Evolutionary conservation across 2,797 vertebrate species (phyloP).

Genomic region (Peromyscus eremicus): DNA sequence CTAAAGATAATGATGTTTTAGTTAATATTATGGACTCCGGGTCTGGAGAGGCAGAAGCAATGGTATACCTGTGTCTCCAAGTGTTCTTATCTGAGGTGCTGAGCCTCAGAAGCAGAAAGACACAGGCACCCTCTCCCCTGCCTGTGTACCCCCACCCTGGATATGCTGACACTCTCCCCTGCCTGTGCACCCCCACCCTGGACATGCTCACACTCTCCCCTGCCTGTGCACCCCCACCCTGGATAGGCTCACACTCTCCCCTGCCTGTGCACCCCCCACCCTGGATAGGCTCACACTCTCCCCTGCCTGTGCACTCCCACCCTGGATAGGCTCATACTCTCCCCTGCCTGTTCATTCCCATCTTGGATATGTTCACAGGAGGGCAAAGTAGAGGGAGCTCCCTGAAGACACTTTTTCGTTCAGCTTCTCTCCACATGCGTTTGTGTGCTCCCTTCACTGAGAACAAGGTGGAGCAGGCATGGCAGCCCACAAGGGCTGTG

Average conservation of each 20-base stretch:
- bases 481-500: background rate
- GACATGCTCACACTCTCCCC: too few relatives aligned
- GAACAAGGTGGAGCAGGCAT: too few relatives aligned
- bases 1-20: background rate
- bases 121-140: background rate
- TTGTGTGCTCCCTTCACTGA: rapidly evolving
- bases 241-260: too few relatives aligned
- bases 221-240: too few relatives aligned
- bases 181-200: background rate
- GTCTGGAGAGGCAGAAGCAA: background rate
- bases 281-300: too few relatives aligned
- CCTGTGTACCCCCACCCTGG: background rate
- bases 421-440: background rate
- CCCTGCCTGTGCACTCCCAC: too few relatives aligned
- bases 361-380: background rate
- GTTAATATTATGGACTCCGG: too few relatives aligned
- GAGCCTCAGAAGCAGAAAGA: background rate
- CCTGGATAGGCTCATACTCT: too few relatives aligned
- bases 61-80: background rate
- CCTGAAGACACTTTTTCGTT: background rate
- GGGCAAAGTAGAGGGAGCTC: background rate
- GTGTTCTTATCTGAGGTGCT: background rate
- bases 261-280: too few relatives aligned
- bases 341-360: background rate
- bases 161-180: background rate